Percentiles rank a stretch among this genome's conserved stretches.
These are phyloP conservation scores for Lepas anatifera DNA, from an alignment of 2,888 invertebrate species.

Conservation along the genomic window DNA sequence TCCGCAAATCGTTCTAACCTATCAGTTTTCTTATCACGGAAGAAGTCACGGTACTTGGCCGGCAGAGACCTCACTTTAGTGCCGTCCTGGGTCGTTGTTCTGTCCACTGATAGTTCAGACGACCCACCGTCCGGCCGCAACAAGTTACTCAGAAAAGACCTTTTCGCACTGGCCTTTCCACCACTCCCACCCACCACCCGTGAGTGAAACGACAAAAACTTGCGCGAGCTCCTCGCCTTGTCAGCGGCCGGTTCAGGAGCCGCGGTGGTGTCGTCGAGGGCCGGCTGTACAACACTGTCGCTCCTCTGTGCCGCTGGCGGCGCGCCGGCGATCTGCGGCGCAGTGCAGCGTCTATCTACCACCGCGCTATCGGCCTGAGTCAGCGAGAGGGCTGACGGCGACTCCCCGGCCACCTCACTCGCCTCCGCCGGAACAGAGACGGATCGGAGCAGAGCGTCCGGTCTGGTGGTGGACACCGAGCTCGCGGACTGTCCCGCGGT, in stretches of 20 bases:
- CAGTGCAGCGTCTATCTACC: background rate
- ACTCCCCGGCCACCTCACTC: too few species aligned
- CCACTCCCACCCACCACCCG: too few species aligned
- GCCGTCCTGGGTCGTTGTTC: background rate
- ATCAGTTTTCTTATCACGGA: background rate
- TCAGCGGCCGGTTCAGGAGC: background rate
- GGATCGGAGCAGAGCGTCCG: too few species aligned
- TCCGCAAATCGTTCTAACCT: background rate
- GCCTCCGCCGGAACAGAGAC: too few species aligned
- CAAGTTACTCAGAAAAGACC: background rate
- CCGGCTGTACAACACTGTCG: background rate
- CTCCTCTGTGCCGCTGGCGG: background rate
- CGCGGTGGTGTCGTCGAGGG: background rate
- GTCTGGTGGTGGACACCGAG: too few species aligned
- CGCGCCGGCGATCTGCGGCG: background rate
- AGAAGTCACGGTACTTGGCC: background rate
- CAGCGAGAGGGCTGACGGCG: too few species aligned
- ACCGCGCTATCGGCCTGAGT: background rate
- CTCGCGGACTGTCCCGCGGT: too few species aligned
- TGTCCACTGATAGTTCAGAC: background rate
- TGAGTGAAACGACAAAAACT: background rate
- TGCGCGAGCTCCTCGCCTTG: background rate
- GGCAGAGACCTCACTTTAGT: background rate
- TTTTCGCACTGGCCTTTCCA: background rate
- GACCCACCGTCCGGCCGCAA: background rate